Evolutionary conservation across 2,113 vertebrate species (phyloP).

Genomic region (Hoplias malabaricus): DNA sequence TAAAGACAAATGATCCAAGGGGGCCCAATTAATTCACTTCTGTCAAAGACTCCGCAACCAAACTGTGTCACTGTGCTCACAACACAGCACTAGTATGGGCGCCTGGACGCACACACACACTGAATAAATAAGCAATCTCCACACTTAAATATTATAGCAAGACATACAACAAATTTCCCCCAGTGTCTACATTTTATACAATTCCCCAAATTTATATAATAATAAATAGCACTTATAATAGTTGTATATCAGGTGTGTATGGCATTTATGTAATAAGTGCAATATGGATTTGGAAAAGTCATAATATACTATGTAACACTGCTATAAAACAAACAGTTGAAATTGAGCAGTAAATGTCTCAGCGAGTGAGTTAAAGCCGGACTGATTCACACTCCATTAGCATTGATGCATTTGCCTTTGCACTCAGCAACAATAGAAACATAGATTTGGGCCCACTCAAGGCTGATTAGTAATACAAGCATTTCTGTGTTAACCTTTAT

Average conservation of each 20-base stretch:
- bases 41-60: conserved; percentile 38
- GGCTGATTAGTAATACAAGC: conserved; percentile 9
- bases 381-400: background rate
- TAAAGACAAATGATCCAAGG: conserved; percentile 68
- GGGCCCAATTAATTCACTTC: conserved; percentile 55
- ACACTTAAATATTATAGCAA: background rate
- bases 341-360: background rate
- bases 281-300: background rate
- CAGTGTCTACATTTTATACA: background rate
- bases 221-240: background rate
- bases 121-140: background rate
- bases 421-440: background rate
- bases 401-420: background rate
- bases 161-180: background rate
- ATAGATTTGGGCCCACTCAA: background rate
- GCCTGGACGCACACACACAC: background rate
- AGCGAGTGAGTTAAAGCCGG: background rate
- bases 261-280: background rate
- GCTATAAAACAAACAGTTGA: background rate
- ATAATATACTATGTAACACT: background rate
- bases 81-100: conserved; percentile 26
- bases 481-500: background rate
- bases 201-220: no score
- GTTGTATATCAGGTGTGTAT: background rate
- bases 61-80: conserved; percentile 33